Base-by-base conservation (phyloP, 2,113 vertebrate species). In the Rafetus swinhoei region DNA sequence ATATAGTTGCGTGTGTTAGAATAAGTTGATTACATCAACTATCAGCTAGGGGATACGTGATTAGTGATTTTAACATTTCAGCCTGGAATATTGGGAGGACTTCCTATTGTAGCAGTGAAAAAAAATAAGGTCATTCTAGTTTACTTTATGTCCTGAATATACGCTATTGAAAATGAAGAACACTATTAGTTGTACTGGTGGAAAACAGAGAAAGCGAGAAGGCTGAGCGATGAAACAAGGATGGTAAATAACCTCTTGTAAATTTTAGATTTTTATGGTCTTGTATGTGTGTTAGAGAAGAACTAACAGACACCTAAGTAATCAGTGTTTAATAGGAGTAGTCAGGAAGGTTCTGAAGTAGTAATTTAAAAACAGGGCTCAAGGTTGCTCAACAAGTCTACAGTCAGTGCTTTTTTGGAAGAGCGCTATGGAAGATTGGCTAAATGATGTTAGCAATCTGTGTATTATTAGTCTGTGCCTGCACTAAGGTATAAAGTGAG, bases 11-110 rank as follows among this genome's bases (percentile, higher is more conserved):
- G 87, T 90, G 86, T 79, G 87, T 50, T n/a, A n/a, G n/a, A n/a
- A n/a, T n/a, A n/a, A n/a, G 39, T 45, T 3, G 3, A 82, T 80
- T 54, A 10, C 45, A 27, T 82, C 72, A 81, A 50, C 55, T 85
- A 79, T 62, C 22, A 60, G 22, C 50, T 76, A 62, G 86, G 45
- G 82, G 52, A 81, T 24, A 35, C 0, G 3, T 15, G 86, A 18
- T 57, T 83, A 85, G 50, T 5, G 82, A 94, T 52, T 93, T 85
- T 90, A 79, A 92, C 95, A 92, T 88, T 77, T 69, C 85, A 77
- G 82, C 89, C 94, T 91, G 81, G 93, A 92, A 95, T 96, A 79
- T 1, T 1, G 72, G 89, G 50, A 60, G 74, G 55, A 18, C 79
- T 89, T 90, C 53, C 19, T 45, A 84, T 84, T n/a, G 62, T n/a